phyloP scores from a whole-genome alignment of 2,113 vertebrate species.

The Podarcis raffonei region DNA sequence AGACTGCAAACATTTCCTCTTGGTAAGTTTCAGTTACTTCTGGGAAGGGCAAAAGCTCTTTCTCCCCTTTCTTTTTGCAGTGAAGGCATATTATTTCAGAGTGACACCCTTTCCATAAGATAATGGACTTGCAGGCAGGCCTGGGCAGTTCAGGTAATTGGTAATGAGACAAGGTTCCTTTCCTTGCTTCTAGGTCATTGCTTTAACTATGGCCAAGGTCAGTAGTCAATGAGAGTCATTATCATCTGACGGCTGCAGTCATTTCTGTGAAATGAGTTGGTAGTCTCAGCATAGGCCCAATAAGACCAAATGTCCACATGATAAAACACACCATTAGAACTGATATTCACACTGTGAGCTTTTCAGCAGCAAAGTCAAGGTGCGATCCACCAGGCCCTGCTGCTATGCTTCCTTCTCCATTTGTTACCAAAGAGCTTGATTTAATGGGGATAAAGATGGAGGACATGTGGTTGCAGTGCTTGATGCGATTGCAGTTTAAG shows the following conservation, averaged over 20 bases:
- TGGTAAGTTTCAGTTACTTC: constrained; percentile 20
- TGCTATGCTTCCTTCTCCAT: background rate
- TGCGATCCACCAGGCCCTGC: background rate
- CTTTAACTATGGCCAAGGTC: constrained; percentile 44
- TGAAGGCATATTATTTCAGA: constrained; percentile 33
- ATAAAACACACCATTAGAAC: constrained; percentile 44
- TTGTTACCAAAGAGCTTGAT: background rate
- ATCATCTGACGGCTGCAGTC: constrained; percentile 36
- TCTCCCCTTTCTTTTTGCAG: background rate
- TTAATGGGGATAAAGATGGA: background rate
- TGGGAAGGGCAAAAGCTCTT: constrained; percentile 12
- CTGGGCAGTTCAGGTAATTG: constrained; percentile 16
- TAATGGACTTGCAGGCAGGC: constrained; percentile 31
- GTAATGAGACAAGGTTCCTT: constrained; percentile 49
- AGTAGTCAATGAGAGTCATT: constrained; percentile 53
- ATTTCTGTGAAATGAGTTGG: constrained; percentile 50
- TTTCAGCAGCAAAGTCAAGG: constrained; percentile 12
- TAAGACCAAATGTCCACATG: constrained; percentile 32
- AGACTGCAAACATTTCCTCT: background rate
- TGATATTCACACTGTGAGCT: fast-evolving
- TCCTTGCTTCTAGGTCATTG: constrained; percentile 52
- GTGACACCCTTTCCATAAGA: constrained; percentile 41
- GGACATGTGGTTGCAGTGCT: background rate
- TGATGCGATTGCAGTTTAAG: background rate
- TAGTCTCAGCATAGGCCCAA: constrained; percentile 8